Evolutionary conservation across 2,797 vertebrate genomes (phyloP).

Genomic region (Masticophis lateralis): DNA sequence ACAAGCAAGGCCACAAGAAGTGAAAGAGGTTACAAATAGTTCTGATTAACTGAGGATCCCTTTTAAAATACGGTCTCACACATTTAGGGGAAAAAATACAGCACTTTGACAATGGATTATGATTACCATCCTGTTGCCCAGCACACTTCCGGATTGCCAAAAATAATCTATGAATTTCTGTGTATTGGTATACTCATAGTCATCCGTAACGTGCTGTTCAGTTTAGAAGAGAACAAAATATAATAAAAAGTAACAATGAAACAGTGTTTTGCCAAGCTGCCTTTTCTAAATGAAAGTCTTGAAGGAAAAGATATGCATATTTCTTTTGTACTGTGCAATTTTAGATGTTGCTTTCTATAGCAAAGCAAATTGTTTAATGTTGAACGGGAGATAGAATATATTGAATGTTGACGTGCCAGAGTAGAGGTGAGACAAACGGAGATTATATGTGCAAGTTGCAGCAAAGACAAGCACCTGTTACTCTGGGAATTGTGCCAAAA

Average conservation of each 20-base stretch:
- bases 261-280: constrained; percentile 14
- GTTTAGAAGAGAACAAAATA: not conserved
- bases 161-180: too few species aligned
- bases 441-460: constrained; percentile 4
- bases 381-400: not conserved
- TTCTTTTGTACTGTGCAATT: not conserved
- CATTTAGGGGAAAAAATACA: not conserved
- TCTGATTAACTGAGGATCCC: not conserved
- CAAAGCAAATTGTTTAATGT: not conserved
- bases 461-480: constrained; percentile 26
- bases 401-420: not conserved
- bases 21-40: not conserved
- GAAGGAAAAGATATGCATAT: not conserved
- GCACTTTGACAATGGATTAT: not conserved
- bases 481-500: constrained; percentile 17
- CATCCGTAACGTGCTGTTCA: not conserved
- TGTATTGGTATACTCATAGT: not conserved
- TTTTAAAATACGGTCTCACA: not conserved
- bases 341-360: not conserved
- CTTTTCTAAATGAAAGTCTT: not conserved
- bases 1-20: not conserved
- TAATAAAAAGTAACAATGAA: not conserved
- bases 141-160: not conserved
- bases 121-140: not conserved
- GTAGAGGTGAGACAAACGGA: not conserved